A percentile compares a stretch with the other conserved stretches of the same genome.
phyloP scores from a whole-genome alignment of 2,113 vertebrate species.

The Crotalus tigris region DNA sequence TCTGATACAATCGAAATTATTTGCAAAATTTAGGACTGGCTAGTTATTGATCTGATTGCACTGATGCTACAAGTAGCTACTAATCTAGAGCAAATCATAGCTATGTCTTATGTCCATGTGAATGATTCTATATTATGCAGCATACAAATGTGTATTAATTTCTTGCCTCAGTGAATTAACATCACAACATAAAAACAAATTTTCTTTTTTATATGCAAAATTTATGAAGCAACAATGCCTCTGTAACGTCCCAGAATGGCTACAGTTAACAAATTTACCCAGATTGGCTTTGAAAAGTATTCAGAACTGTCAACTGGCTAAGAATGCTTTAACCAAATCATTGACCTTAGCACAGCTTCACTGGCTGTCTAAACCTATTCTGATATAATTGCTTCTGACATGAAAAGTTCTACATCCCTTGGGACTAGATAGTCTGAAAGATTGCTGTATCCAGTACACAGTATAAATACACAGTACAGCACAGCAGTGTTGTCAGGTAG shows the following conservation, averaged over 20 bases:
- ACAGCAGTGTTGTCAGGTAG: not conserved
- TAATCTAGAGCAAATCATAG: not conserved
- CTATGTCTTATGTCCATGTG: not conserved
- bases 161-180: not conserved
- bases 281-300: not conserved
- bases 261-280: not conserved
- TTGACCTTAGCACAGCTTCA: not conserved
- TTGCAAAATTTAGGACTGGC: not conserved
- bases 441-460: not conserved
- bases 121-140: not conserved
- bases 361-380: not conserved
- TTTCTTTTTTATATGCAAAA: not conserved
- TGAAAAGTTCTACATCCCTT: not conserved
- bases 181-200: not conserved
- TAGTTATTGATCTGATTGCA: not conserved
- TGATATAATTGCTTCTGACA: not conserved
- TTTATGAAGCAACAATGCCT: not conserved
- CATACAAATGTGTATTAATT: not conserved
- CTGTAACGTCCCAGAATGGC: not conserved
- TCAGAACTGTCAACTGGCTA: not conserved
- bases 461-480: not conserved
- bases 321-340: not conserved
- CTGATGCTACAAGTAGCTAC: not conserved
- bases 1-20: not conserved
- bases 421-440: not conserved